Evolutionary conservation across 2,888 invertebrate species (phyloP).

Genomic region (Dioctria rufipes): DNA sequence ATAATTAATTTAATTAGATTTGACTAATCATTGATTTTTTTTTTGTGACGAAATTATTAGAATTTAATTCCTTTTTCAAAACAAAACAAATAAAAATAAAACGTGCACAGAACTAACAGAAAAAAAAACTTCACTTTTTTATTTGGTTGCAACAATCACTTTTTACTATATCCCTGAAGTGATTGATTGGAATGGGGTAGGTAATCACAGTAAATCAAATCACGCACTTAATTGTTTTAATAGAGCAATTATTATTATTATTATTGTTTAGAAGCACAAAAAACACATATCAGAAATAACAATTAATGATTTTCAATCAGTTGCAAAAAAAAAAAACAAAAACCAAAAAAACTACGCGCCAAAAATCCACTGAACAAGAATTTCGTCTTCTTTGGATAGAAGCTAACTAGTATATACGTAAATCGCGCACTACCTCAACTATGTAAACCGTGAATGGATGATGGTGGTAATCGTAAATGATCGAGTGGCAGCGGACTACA

Average conservation of each 20-base stretch:
- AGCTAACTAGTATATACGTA: background rate
- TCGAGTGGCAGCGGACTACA: conserved; percentile 18
- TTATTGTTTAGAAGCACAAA: conserved; percentile 23
- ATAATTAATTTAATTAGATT: background rate
- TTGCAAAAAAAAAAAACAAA: background rate
- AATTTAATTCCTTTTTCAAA: background rate
- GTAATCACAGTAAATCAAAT: conserved; percentile 6
- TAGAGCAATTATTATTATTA: conserved; percentile 14
- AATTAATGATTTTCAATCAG: background rate
- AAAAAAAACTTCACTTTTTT: no score
- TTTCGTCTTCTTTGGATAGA: no score
- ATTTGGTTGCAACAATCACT: no score
- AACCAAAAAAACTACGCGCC: conserved; percentile 15
- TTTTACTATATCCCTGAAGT: conserved; percentile 11
- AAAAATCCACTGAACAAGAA: conserved; percentile 11
- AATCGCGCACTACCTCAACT: conserved; percentile 24
- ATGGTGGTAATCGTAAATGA: conserved; percentile 7
- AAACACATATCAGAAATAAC: background rate
- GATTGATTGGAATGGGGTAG: no score
- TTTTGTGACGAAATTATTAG: background rate
- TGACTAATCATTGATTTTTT: background rate
- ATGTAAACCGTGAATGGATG: conserved; percentile 9
- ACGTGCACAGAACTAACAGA: background rate
- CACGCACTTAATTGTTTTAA: conserved; percentile 28
- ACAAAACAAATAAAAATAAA: background rate